Evolutionary conservation across 2,797 vertebrate species (phyloP), one percentile per base, ranked within the genome.

Genomic region (Gallinago stenura): DNA sequence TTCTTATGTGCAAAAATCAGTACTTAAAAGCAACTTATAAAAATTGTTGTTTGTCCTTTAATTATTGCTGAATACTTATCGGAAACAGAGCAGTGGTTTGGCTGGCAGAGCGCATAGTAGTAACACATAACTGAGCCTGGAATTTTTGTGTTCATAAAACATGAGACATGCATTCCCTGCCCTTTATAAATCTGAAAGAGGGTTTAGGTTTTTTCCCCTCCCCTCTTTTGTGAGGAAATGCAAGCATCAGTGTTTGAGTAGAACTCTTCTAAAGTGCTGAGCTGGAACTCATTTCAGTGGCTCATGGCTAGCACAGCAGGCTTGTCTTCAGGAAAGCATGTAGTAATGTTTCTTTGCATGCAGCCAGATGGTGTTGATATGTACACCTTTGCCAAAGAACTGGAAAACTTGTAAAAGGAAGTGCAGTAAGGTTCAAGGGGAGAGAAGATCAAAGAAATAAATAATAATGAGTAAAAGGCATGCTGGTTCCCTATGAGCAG

Each of bases 391-490:
- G 31, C 77, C 95, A 85, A 91, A 51, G 96, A 66, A 46, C 82
- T 56, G 83, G 61, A 39, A 68, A 73, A 87, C 82, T 95, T 96
- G 95, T 94, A 94, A 95, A 83, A 91, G 97, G 95, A 97, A 97
- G 82, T 90, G 87, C 84, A 85, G 68, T 31, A 43, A 82, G 71
- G 87, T 73, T 95, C 88, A 90, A 80, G 90, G 88, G 80, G 62
- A 89, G 84, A 79, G 76, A 93, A 95, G 96, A 97, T 97, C 96
- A 97, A 97, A 97, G 92, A 61, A 80, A 77, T 53, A 96, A 96
- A 93, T 93, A 95, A 87, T 93, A 93, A 89, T 70, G 93, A 86
- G 83, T 88, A 79, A 96, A 97, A 95, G 77, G 56, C 76, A 88
- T 97, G 94, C 83, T 96, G 90, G 43, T 22, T 97, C 87, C 58